These are phyloP conservation scores for Rotaria magnacalcarata DNA, from an alignment of 2,888 invertebrate genomes.

Conservation along the genomic window DNA sequence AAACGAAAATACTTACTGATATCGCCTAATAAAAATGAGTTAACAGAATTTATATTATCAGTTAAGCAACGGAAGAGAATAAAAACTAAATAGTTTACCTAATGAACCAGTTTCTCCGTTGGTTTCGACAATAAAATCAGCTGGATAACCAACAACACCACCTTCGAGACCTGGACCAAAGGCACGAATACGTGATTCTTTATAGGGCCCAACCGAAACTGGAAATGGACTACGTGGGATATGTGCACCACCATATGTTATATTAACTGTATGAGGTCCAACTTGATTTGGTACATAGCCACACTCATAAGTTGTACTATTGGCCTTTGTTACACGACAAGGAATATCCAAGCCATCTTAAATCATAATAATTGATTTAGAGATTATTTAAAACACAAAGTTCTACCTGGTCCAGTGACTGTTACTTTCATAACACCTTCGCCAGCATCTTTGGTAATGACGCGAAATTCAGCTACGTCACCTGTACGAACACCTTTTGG, in stretches of 20 bases:
- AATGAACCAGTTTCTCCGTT: conserved; percentile 81
- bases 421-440: conserved; percentile 73
- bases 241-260: conserved; percentile 75
- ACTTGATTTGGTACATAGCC: conserved; percentile 72
- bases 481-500: conserved; percentile 74
- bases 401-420: conserved; percentile 72
- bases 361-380: background rate
- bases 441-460: conserved; percentile 76
- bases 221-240: conserved; percentile 71
- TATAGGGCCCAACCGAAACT: conserved; percentile 74
- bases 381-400: background rate
- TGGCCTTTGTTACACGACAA: conserved; percentile 57
- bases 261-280: conserved; percentile 74
- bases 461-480: conserved; percentile 75
- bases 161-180: conserved; percentile 78
- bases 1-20: background rate
- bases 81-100: background rate
- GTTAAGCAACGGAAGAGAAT: background rate
- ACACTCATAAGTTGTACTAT: conserved; percentile 69
- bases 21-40: background rate
- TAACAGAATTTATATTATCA: background rate
- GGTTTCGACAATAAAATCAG: conserved; percentile 80
- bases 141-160: conserved; percentile 77
- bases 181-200: conserved; percentile 73
- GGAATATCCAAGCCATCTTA: background rate